Evolutionary conservation across 2,797 vertebrate genomes (phyloP).

Genomic region (Sphenodon punctatus): DNA sequence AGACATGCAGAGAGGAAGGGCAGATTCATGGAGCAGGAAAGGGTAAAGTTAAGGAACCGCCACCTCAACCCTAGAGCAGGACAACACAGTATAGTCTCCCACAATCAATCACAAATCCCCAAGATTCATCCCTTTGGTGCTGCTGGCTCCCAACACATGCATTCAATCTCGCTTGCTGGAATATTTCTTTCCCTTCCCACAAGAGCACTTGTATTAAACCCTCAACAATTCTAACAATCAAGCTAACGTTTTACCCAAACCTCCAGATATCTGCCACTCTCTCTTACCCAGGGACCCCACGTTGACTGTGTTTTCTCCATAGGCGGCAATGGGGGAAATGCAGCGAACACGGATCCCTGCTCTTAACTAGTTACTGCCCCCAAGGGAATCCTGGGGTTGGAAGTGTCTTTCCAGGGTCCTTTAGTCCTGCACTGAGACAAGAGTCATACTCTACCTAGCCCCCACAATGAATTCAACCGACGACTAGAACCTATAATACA

Average conservation of each 20-base stretch:
- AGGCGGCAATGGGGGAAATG: too few species aligned
- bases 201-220: too few species aligned
- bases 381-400: not conserved
- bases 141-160: not conserved
- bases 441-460: too few species aligned
- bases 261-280: slow-evolving; percentile 3
- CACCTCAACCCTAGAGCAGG: not conserved
- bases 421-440: not conserved
- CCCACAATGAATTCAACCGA: too few species aligned
- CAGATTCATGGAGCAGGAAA: not conserved
- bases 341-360: too few species aligned
- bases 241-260: not conserved
- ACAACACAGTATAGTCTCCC: not conserved
- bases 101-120: not conserved
- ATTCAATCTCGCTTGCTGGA: too few species aligned
- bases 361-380: too few species aligned
- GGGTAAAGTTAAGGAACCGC: not conserved
- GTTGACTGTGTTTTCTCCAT: too few species aligned
- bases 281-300: not conserved
- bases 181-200: not conserved
- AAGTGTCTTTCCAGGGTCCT: not conserved
- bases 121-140: not conserved
- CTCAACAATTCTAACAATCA: not conserved
- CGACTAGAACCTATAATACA: too few species aligned
- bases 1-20: not conserved